phyloP scores from a whole-genome alignment of 2,888 invertebrate species.

The Cerceris ruficornis region DNA sequence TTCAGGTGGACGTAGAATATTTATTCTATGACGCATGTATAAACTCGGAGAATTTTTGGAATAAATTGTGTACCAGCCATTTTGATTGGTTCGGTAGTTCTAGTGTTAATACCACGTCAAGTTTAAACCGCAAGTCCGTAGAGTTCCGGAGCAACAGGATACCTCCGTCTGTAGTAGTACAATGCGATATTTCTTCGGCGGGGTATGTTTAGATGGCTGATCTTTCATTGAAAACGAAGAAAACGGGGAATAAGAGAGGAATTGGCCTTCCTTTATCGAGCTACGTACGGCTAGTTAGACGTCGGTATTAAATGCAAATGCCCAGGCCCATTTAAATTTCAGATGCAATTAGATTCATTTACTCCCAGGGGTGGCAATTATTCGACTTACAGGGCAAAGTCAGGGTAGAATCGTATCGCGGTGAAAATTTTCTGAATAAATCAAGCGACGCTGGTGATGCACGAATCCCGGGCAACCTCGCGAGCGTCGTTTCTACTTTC shows the following conservation, averaged over 20 bases:
- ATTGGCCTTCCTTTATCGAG: slow-evolving; percentile 46
- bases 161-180: too few relatives aligned
- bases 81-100: too few relatives aligned
- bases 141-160: too few relatives aligned
- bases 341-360: slow-evolving; percentile 80
- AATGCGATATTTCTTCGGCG: background rate
- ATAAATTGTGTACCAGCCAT: too few relatives aligned
- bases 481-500: slow-evolving; percentile 47
- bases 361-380: slow-evolving; percentile 68
- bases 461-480: slow-evolving; percentile 49
- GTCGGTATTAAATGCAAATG: slow-evolving; percentile 77
- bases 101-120: too few relatives aligned
- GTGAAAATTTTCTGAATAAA: slow-evolving; percentile 71
- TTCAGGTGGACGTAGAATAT: too few relatives aligned
- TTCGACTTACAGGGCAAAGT: slow-evolving; percentile 56
- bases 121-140: too few relatives aligned
- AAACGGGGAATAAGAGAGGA: background rate
- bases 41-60: too few relatives aligned
- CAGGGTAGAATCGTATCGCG: slow-evolving; percentile 52
- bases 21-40: too few relatives aligned
- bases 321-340: slow-evolving; percentile 75
- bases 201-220: background rate
- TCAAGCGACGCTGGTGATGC: slow-evolving; percentile 58
- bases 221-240: background rate
- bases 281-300: slow-evolving; percentile 69